A percentile compares a stretch with the other conserved stretches of the same genome.
These are phyloP conservation scores for Dreissena rostriformis DNA, from an alignment of 1,140 invertebrate species.

Conservation along the genomic window DNA sequence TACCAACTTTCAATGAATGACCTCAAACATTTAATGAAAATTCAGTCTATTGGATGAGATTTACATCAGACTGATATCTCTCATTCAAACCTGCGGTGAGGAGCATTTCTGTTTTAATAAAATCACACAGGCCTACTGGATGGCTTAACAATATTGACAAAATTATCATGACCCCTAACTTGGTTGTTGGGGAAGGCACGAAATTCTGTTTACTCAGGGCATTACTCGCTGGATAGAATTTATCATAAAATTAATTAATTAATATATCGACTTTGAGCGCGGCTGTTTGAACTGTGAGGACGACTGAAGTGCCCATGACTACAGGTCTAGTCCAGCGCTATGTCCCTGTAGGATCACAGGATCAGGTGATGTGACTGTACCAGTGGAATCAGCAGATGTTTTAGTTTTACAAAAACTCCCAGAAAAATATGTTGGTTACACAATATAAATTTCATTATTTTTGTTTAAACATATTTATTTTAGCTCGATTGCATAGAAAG, in stretches of 20 bases:
- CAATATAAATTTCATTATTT: no score
- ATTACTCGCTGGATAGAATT: neutral
- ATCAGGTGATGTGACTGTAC: no score
- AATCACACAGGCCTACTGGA: neutral
- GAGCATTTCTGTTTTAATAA: slow-evolving; percentile 25
- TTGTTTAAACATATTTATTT: no score
- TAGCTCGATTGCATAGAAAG: no score
- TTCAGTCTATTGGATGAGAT: neutral
- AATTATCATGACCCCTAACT: slow-evolving; percentile 4
- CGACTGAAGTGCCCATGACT: neutral
- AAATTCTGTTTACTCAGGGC: neutral
- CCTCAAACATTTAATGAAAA: neutral
- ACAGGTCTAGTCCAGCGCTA: neutral
- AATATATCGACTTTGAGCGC: slow-evolving; percentile 1
- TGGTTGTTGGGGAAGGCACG: neutral
- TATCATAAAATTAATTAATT: slow-evolving; percentile 9
- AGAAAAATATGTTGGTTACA: no score
- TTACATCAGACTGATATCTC: neutral
- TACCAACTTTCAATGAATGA: no score
- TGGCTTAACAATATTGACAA: slow-evolving; percentile 28
- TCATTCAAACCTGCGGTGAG: neutral
- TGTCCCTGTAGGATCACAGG: no score
- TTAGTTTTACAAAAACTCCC: no score
- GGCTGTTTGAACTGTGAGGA: neutral
- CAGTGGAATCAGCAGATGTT: no score